Evolutionary conservation across 2,113 vertebrate species (phyloP).

Genomic region (Mastomys coucha): DNA sequence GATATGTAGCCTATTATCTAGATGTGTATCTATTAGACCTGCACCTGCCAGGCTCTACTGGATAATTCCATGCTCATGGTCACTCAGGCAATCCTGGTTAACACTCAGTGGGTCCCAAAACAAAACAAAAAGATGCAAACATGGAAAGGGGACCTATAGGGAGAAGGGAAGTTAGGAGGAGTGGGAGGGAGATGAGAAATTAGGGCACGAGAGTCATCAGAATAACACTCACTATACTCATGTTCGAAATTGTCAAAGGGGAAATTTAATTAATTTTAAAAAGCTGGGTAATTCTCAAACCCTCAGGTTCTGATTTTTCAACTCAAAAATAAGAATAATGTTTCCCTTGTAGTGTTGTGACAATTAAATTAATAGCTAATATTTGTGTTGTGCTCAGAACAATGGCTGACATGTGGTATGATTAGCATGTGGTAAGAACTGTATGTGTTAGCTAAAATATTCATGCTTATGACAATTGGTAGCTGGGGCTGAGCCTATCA

Average conservation of each 20-base stretch:
- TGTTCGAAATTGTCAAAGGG: not conserved
- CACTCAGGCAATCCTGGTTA: not conserved
- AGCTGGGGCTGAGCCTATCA: not conserved
- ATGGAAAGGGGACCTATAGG: not conserved
- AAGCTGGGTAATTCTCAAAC: not conserved
- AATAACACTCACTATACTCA: no score
- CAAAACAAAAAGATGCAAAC: not conserved
- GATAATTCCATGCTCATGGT: no score
- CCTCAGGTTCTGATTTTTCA: constrained; percentile 21
- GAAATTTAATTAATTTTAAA: not conserved
- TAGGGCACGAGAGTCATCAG: not conserved
- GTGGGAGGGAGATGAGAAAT: not conserved
- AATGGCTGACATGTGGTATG: not conserved
- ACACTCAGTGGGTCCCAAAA: not conserved
- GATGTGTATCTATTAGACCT: no score
- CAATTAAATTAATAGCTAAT: not conserved
- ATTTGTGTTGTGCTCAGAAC: not conserved
- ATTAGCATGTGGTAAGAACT: not conserved
- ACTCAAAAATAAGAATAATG: not conserved
- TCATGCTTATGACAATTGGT: not conserved
- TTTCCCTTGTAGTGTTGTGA: not conserved
- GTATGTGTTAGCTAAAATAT: not conserved
- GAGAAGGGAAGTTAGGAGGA: not conserved
- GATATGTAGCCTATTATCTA: no score
- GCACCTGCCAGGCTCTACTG: no score